phyloP scores from a whole-genome alignment of 1,140 invertebrate genomes.

The Pinna nobilis region DNA sequence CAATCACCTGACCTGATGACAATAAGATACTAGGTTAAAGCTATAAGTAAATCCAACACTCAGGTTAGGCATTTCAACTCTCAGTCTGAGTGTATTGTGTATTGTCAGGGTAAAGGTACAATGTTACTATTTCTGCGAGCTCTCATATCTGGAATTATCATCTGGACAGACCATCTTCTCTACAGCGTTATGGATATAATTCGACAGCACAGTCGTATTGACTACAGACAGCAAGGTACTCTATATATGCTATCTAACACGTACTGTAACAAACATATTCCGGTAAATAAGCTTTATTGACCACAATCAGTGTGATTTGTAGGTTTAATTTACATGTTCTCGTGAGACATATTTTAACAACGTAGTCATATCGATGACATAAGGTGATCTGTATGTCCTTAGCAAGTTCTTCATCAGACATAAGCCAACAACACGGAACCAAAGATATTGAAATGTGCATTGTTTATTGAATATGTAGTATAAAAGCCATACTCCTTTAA shows the following conservation, averaged over 20 bases:
- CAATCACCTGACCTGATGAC: background rate
- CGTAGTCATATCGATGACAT: too few species aligned
- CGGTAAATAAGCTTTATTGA: too few species aligned
- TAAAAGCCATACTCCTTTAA: too few species aligned
- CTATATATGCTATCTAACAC: background rate
- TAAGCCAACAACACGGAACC: too few species aligned
- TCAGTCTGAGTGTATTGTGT: background rate
- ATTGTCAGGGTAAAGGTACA: conserved; percentile 50
- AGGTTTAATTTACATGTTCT: background rate
- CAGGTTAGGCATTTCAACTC: background rate
- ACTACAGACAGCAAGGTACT: conserved; percentile 62
- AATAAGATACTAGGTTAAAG: background rate
- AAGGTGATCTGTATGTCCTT: too few species aligned
- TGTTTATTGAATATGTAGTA: too few species aligned
- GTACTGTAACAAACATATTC: too few species aligned
- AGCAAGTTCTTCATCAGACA: too few species aligned
- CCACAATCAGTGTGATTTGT: background rate
- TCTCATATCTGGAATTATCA: conserved; percentile 51
- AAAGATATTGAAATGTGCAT: too few species aligned
- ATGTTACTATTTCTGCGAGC: conserved; percentile 51
- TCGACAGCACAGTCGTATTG: conserved; percentile 55
- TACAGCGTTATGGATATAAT: conserved; percentile 60
- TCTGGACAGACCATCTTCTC: conserved; percentile 59
- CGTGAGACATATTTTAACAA: background rate
- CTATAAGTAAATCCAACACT: background rate